Evolutionary conservation across 2,888 invertebrate genomes (phyloP).

Genomic region (Trichogramma dendrolimi): DNA sequence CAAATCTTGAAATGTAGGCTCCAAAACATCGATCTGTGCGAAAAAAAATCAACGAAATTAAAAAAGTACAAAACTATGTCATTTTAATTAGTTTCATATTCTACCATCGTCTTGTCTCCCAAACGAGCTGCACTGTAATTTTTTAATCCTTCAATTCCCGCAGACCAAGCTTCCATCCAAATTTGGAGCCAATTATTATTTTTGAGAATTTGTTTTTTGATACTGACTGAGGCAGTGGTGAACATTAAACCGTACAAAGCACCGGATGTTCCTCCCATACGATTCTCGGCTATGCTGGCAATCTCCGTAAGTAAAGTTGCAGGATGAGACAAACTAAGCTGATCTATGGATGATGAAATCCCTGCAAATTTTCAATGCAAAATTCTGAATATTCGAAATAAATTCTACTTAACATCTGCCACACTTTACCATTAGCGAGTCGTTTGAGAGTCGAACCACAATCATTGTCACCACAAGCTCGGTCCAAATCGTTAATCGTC

Average conservation of each 20-base stretch:
- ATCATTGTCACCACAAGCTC: conserved; percentile 63
- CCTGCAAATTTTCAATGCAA: conserved; percentile 31
- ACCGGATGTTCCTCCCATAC: conserved; percentile 77
- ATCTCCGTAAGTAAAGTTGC: conserved; percentile 54
- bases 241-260: conserved; percentile 75
- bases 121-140: conserved; percentile 69
- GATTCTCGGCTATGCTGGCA: conserved; percentile 63
- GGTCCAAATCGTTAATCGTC: conserved; percentile 54
- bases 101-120: conserved; percentile 74
- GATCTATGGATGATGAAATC: conserved; percentile 34
- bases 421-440: conserved; percentile 56
- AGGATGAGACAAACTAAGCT: conserved; percentile 45
- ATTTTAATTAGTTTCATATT: conserved; percentile 3
- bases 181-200: conserved; percentile 35
- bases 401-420: background rate
- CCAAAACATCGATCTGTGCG: conserved; percentile 58
- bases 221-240: conserved; percentile 59
- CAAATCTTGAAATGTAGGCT: conserved; percentile 53
- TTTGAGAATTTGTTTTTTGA: conserved; percentile 25
- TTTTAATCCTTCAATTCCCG: conserved; percentile 59
- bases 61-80: background rate
- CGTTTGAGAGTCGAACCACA: conserved; percentile 59
- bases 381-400: background rate
- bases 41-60: background rate
- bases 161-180: conserved; percentile 59